These are phyloP conservation scores for Zaprionus lineosus DNA, from an alignment of 2,888 invertebrate genomes.

Conservation along the genomic window DNA sequence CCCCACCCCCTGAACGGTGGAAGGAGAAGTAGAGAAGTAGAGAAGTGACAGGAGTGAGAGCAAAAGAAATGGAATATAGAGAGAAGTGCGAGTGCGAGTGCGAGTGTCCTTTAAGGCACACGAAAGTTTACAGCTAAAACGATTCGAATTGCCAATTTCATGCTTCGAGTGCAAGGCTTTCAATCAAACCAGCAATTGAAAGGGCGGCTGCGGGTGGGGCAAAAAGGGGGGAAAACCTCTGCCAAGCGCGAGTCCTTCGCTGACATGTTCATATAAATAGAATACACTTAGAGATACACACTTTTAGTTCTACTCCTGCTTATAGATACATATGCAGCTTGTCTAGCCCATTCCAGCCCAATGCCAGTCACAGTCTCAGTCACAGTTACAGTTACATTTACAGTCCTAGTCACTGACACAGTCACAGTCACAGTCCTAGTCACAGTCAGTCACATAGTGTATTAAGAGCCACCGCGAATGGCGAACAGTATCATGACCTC, in stretches of 20 bases:
- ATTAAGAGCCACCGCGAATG: constrained; percentile 43
- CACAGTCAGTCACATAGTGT: constrained; percentile 25
- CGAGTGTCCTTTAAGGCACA: constrained; percentile 23
- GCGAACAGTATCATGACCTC: constrained; percentile 24
- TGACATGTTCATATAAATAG: constrained; percentile 48
- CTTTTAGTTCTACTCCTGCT: constrained; percentile 9
- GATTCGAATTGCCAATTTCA: constrained; percentile 78
- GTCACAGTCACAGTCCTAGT: background rate
- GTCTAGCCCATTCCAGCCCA: constrained; percentile 1
- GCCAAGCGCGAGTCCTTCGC: constrained; percentile 19
- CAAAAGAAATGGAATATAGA: constrained; percentile 17
- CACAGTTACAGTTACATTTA: background rate
- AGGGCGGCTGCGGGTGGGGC: background rate
- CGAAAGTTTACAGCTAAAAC: constrained; percentile 75
- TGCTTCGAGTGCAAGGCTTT: constrained; percentile 69
- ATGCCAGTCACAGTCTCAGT: background rate
- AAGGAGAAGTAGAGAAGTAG: too few relatives aligned
- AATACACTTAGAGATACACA: constrained; percentile 24
- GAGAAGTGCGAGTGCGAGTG: constrained; percentile 35
- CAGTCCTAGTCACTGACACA: background rate
- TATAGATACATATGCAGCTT: constrained; percentile 8
- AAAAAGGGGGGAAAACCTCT: background rate
- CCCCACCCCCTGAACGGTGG: too few relatives aligned
- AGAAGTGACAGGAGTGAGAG: background rate
- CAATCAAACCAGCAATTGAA: constrained; percentile 53